Evolutionary conservation across 2,113 vertebrate species (phyloP), one percentile per base, ranked within the genome.

Genomic region (Sarotherodon lohbergeri): DNA sequence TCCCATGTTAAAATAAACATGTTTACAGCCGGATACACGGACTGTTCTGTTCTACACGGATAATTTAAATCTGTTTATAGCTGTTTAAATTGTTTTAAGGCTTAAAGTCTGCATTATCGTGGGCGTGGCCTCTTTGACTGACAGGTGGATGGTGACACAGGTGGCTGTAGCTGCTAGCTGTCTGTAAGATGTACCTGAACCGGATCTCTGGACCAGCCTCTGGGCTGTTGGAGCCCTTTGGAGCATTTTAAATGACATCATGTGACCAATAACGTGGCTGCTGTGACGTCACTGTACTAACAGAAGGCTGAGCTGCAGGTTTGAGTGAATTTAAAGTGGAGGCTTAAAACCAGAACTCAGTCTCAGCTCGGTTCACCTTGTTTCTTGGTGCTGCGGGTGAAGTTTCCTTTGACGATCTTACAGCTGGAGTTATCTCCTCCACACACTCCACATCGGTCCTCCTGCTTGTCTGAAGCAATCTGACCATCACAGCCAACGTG

Each of bases 401-500:
- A 99, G 0, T 98, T 98, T 80, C 99, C 98, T 94, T 99, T 99
- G 89, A 99, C 91, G 84, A 98, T 96, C 86, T 97, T 98, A 93
- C 99, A 99, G 92, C 97, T 98, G 78, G 96, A 97, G 90, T 98
- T 99, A 91, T 99, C 97, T 90, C 99, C 99, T 76, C 97, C 98
- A 82, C 99, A 99, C 81, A 98, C 96, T 1, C 99, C 99, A 84
- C 99, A 99, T 46, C 98, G 97, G 90, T 99, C 99, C 78, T 99
- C 98, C 91, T 98, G 97, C 90, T 96, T 96, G 0, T 97, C 97
- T 9, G 99, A 99, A 6, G 98, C 98, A 3, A 99, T 97, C 88
- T 98, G 97, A 17, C 97, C 96, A 12, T 99, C 99, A 76, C 99
- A 99, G 39, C 99, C 98, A 9, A 99, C 98, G 94, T 99, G 98